Evolutionary conservation across 2,797 vertebrate genomes (phyloP).

Genomic region (Chaetodon trifasciatus): DNA sequence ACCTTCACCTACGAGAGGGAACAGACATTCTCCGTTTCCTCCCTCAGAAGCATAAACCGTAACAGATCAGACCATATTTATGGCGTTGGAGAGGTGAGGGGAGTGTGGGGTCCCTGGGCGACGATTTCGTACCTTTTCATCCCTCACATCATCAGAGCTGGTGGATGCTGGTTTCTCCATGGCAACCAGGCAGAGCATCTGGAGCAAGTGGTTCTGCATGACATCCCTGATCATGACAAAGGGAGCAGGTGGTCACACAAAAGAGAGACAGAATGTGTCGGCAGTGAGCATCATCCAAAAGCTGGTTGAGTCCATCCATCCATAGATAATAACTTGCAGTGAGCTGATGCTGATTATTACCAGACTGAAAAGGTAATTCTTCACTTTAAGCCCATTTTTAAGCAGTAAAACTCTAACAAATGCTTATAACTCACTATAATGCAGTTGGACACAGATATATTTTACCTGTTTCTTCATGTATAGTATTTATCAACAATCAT

Average conservation of each 20-base stretch:
- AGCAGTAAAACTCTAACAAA: not conserved
- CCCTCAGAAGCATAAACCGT: not conserved
- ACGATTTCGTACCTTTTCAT: constrained; percentile 90
- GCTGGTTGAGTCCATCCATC: not conserved
- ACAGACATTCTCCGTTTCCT: not conserved
- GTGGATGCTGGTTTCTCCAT: constrained; percentile 98
- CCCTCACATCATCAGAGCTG: constrained; percentile 92
- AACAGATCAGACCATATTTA: not conserved
- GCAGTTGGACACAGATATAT: not conserved
- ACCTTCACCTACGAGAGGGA: constrained; percentile 91
- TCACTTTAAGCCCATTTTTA: not conserved
- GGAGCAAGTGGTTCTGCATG: constrained; percentile 98
- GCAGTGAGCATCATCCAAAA: not conserved
- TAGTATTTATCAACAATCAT: not conserved
- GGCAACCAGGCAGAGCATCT: constrained; percentile 95
- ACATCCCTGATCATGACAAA: constrained; percentile 87
- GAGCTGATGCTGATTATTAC: not conserved
- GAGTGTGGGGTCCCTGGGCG: not conserved
- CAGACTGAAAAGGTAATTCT: not conserved
- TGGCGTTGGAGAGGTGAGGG: not conserved
- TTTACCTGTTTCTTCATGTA: not conserved
- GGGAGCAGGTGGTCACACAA: constrained; percentile 48
- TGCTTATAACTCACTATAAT: not conserved
- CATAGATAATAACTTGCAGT: not conserved
- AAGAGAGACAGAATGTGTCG: constrained; percentile 7